Conservation (phyloP, 2,797 vertebrate genomes). For the Enteromius trimaculatus region DNA sequence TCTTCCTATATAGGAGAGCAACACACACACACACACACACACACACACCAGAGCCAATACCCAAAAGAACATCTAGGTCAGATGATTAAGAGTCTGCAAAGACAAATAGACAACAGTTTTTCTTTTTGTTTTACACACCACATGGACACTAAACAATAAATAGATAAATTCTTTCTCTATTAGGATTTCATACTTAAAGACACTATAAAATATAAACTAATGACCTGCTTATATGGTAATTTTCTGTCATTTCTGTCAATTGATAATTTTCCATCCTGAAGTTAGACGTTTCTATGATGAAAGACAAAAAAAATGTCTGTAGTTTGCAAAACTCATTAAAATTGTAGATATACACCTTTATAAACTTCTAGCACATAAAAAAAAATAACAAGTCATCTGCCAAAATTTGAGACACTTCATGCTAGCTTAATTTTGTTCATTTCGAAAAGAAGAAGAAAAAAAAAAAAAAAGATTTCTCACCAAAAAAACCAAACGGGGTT, state of each 20-base stretch:
- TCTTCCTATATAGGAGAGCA: slow-evolving; percentile 24
- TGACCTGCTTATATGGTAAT: background rate
- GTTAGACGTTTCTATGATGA: background rate
- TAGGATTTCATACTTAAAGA: background rate
- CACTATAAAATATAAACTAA: background rate
- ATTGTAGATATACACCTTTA: background rate
- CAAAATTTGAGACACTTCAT: background rate
- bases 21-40: slow-evolving; percentile 24
- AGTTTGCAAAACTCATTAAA: background rate
- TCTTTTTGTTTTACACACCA: background rate
- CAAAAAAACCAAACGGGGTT: background rate
- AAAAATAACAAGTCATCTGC: too few species aligned
- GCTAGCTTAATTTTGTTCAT: background rate
- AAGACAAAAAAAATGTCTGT: too few species aligned
- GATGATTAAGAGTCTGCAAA: slow-evolving; percentile 76
- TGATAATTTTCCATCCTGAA: background rate
- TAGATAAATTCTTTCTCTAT: background rate
- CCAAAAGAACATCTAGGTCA: slow-evolving; percentile 88
- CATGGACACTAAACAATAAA: background rate
- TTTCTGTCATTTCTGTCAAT: background rate
- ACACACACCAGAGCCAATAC: slow-evolving; percentile 71
- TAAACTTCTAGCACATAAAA: background rate
- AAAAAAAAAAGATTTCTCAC: background rate
- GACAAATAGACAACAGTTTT: slow-evolving; percentile 33
- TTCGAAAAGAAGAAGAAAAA: background rate